Evolutionary conservation across 2,113 vertebrate genomes (phyloP), one percentile per base, ranked within the genome.

Genomic region (Rhombomys opimus): DNA sequence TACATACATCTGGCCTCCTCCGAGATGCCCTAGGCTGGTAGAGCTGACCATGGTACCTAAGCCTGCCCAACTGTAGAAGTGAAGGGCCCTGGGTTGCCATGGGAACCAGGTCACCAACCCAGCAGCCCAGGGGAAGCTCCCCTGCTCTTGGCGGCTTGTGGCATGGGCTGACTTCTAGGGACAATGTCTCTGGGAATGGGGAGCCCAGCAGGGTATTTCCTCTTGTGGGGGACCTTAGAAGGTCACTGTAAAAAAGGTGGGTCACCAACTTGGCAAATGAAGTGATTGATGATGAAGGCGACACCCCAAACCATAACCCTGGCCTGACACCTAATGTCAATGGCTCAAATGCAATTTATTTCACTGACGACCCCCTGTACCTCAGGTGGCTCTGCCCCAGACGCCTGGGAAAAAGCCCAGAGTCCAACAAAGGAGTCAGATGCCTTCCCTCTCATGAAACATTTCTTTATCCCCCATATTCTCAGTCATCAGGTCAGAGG

Each of bases 401-500:
- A 9, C 25, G 10, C 65, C 30, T 4, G 12, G 38, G 86, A 78
- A 30, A 15, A 17, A 25, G 3, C 38, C 38, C 91, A 59, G 73
- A 75, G 67, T 32, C 46, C 38, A 3, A 11, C 4, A 4, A n/a
- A 14, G 15, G 11, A 5, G 59, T 10, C 57, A 1, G 9, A 30
- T 0, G 0, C 46, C 35, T 67, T 59, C 11, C 46, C 65, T 32
- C 32, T 75, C 4, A 1, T 59, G 76, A n/a, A 57, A 1, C 0
- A 2, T 32, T 8, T 2, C 5, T 61, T 5, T 59, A 20, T 22
- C 59, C 59, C 52, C 20, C 15, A 0, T 1, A 32, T 1, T 0
- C 27, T 84, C 94, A 2, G 57, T 20, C 57, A 67, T 15, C n/a
- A 52, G 57, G 25, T 38, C 57, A 32, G 30, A 30, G 0, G 27